Base-by-base conservation (phyloP, 2,888 invertebrate species). In the Chymomyza amoena region DNA sequence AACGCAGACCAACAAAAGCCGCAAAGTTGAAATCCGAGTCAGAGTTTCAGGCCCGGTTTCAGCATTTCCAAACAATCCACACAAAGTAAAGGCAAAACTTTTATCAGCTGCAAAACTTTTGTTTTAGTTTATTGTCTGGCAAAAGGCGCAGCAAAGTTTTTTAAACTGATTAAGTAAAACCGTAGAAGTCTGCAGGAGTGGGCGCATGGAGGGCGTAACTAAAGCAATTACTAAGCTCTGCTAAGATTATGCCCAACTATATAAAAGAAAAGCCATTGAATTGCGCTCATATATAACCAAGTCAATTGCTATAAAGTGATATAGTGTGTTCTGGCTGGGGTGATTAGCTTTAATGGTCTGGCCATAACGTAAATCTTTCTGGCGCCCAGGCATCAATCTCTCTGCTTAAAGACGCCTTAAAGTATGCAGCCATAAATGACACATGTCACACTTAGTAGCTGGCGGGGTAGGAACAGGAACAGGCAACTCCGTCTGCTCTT, bases 61-160 rank as follows among this genome's bases (percentile, higher is more conserved):
- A 18, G 2, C 45, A 6, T 45, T 61, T 61, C 2, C 25, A 25
- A 59, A 25, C 6, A 28, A n/a, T 32, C 32, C 28, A 45, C 39
- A 39, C 10, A 18, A 13, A 13, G 57, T 28, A 25, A 7, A 15
- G 59, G 32, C 28, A 69, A 77, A 83, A 81, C 70, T 84, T 83
- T 83, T 84, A 80, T 79, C 84, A 85, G 61, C 45, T 9, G 69
- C 72, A 69, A 79, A 83, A 84, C 81, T 83, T 83, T 84, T 86
- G 77, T 86, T 36, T 86, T 80, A 81, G 80, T 85, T 83, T 86
- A 84, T 84, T 86, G 83, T 81, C 86, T 76, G 75, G 75, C 76
- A 73, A 76, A 72, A 75, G 77, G 75, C 70, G 74, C 60, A 68
- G 66, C 63, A 73, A 81, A 81, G 69, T 73, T 76, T 74, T 73